Percentiles rank a stretch among this genome's conserved stretches.
Evolutionary conservation across 37 sponge, comb jelly and placozoan genomes (phyloP).

Genomic region (Bolinopsis microptera): DNA sequence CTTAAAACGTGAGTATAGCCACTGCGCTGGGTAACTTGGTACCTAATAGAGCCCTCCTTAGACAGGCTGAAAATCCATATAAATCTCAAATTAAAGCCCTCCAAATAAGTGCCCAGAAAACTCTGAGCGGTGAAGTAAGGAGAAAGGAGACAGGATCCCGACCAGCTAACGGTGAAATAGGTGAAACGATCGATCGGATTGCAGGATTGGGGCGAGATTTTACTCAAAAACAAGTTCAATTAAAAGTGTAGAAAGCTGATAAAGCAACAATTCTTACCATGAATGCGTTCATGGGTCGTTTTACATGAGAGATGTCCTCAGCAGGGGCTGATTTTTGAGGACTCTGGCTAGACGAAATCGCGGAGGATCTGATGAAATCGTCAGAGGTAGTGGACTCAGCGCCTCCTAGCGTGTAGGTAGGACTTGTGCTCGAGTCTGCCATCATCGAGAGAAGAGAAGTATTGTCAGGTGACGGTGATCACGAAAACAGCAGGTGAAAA

Average conservation of each 20-base stretch:
- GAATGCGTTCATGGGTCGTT: slow-evolving; percentile 65
- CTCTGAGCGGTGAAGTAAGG: not conserved
- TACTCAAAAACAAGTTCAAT: not conserved
- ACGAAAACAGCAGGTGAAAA: slow-evolving; percentile 7
- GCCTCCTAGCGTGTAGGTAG: slow-evolving; percentile 44
- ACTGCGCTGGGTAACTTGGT: no score
- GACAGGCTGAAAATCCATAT: not conserved
- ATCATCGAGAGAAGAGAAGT: slow-evolving; percentile 8
- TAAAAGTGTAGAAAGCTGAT: not conserved
- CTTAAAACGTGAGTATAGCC: not conserved
- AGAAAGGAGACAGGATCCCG: not conserved
- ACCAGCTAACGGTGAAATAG: no score
- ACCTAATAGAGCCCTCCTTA: not conserved
- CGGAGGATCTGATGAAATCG: slow-evolving; percentile 47
- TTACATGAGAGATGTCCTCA: slow-evolving; percentile 56
- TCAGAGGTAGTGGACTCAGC: slow-evolving; percentile 58
- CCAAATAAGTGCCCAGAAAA: not conserved
- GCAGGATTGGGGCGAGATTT: not conserved
- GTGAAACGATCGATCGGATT: not conserved
- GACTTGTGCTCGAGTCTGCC: slow-evolving; percentile 35
- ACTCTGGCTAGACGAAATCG: slow-evolving; percentile 40
- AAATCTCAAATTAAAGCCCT: not conserved
- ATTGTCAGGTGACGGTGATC: no score
- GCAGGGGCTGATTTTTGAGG: not conserved
- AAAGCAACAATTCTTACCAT: slow-evolving; percentile 9